Conservation (phyloP, 2,113 vertebrate species). For the Bufo gargarizans region DNA sequence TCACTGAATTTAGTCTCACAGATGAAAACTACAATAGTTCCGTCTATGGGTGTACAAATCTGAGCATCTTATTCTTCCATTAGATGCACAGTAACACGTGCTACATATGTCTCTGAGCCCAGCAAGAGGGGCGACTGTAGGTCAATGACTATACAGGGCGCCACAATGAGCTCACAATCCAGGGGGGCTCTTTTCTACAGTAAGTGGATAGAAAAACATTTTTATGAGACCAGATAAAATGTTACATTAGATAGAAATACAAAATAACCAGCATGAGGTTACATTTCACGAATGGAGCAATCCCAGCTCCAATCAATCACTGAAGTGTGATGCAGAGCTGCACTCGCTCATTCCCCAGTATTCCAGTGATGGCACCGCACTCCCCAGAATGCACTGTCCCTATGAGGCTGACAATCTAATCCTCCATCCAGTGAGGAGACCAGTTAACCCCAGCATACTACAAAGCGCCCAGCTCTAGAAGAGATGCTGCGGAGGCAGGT, state of each 20-base stretch:
- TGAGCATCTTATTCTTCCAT: conserved; percentile 23
- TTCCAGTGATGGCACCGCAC: neutral
- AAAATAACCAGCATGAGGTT: neutral
- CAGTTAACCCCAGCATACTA: neutral
- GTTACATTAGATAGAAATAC: neutral
- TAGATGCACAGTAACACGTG: conserved; percentile 2
- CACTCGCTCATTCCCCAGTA: neutral
- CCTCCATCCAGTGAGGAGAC: neutral
- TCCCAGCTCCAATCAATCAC: no score
- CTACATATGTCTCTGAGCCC: neutral
- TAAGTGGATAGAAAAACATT: neutral
- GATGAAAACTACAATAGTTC: neutral
- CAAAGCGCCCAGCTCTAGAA: neutral
- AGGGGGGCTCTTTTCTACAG: neutral
- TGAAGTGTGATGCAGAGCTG: no score
- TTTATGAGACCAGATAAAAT: neutral
- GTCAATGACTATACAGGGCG: neutral
- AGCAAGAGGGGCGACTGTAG: neutral
- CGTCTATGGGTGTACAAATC: neutral
- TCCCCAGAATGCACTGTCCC: neutral
- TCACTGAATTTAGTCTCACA: neutral
- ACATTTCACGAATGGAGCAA: neutral
- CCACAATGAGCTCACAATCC: neutral
- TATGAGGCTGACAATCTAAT: neutral
- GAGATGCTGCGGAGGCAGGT: neutral